Evolutionary conservation across 2,888 invertebrate species (phyloP).

Genomic region (Helicoverpa assulta): DNA sequence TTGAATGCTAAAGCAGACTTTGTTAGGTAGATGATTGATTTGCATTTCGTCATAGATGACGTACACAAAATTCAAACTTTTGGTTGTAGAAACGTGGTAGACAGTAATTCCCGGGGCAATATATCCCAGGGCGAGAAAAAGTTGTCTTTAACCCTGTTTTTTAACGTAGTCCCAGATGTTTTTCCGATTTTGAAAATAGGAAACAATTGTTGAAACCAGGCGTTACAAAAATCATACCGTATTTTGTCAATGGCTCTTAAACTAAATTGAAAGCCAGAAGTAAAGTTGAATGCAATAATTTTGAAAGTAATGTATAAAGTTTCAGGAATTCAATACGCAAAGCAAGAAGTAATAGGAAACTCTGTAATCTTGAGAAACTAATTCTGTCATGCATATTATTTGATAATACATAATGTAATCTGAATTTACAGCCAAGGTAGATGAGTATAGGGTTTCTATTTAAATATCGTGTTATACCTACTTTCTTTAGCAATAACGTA

Average conservation of each 20-base stretch:
- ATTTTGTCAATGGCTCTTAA: no score
- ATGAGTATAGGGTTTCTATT: conserved; percentile 14
- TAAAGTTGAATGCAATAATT: conserved; percentile 10
- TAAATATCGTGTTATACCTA: neutral
- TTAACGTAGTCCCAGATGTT: no score
- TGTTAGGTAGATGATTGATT: neutral
- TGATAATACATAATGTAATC: conserved; percentile 30
- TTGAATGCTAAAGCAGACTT: neutral
- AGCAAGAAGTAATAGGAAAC: conserved; percentile 23
- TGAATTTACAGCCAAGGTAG: conserved; percentile 31
- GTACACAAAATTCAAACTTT: neutral
- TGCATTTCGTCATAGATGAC: neutral
- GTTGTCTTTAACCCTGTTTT: neutral
- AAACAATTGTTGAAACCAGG: neutral
- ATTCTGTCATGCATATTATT: conserved; percentile 32
- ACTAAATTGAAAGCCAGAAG: neutral
- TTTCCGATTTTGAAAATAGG: no score
- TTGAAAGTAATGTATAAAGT: conserved; percentile 13
- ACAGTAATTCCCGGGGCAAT: neutral
- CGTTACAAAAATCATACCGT: neutral
- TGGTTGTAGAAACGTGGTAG: neutral
- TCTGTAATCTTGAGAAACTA: conserved; percentile 23
- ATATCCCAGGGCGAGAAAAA: neutral
- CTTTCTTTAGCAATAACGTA: conserved; percentile 1
- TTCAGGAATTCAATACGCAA: conserved; percentile 19